Evolutionary conservation across 2,888 invertebrate genomes (phyloP).

Genomic region (Archaeoteleia sp.): DNA sequence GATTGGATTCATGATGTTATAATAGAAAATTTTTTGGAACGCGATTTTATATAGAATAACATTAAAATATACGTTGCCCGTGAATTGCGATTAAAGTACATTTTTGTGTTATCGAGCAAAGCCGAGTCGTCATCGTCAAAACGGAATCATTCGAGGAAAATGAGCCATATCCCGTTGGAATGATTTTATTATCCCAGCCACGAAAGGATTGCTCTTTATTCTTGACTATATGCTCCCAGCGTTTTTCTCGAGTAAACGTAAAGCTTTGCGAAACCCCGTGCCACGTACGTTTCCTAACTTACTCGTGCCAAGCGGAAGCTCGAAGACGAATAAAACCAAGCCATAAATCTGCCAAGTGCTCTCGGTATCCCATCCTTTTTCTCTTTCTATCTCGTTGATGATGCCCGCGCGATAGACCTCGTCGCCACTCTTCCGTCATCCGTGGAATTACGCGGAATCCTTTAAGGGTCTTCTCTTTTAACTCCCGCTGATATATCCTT

Average conservation of each 20-base stretch:
- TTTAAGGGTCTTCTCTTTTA: conserved; percentile 3
- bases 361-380: conserved; percentile 47
- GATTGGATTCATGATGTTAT: no score
- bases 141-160: no score
- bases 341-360: conserved; percentile 58
- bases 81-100: no score
- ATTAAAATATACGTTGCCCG: no score
- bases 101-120: no score
- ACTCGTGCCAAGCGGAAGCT: conserved; percentile 55
- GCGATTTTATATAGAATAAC: no score
- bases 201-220: neutral
- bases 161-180: neutral
- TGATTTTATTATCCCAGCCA: neutral
- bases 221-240: conserved; percentile 12
- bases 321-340: conserved; percentile 56
- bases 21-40: no score
- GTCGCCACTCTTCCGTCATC: conserved; percentile 5
- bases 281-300: conserved; percentile 14
- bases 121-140: no score
- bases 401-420: conserved; percentile 14
- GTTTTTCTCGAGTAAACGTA: neutral
- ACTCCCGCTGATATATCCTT: neutral
- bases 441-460: conserved; percentile 6
- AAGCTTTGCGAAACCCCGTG: neutral
- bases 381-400: conserved; percentile 4